Conservation (phyloP, 2,797 vertebrate genomes). For the Chiroxiphia lanceolata region DNA sequence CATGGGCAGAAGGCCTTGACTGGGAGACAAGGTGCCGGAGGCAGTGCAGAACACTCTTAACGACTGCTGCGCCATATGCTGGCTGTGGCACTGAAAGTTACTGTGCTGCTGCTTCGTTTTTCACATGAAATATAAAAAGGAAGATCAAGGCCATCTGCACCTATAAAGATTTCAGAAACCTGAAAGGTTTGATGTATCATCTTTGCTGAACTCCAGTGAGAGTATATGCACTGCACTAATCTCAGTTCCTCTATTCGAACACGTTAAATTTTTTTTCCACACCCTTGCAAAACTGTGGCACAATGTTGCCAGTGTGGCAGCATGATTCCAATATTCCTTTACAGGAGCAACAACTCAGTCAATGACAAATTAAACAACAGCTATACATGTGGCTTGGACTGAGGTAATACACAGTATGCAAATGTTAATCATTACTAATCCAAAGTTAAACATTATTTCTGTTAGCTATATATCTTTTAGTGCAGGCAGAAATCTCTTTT, state of each 20-base stretch:
- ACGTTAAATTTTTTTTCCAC: neutral
- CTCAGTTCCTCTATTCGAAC: neutral
- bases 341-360: neutral
- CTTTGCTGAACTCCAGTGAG: neutral
- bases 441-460: neutral
- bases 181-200: neutral
- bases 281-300: neutral
- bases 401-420: neutral
- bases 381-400: neutral
- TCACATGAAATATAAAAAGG: neutral
- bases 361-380: neutral
- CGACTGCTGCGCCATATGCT: neutral
- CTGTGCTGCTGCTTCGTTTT: neutral
- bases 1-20: neutral
- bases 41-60: neutral
- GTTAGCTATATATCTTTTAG: neutral
- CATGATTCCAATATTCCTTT: neutral
- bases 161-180: neutral
- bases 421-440: neutral
- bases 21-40: accelerated
- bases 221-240: neutral
- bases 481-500: neutral
- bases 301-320: neutral
- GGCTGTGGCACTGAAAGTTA: neutral
- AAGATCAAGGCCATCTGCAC: neutral